phyloP scores from a whole-genome alignment of 2,113 vertebrate species.

The Perca fluviatilis region DNA sequence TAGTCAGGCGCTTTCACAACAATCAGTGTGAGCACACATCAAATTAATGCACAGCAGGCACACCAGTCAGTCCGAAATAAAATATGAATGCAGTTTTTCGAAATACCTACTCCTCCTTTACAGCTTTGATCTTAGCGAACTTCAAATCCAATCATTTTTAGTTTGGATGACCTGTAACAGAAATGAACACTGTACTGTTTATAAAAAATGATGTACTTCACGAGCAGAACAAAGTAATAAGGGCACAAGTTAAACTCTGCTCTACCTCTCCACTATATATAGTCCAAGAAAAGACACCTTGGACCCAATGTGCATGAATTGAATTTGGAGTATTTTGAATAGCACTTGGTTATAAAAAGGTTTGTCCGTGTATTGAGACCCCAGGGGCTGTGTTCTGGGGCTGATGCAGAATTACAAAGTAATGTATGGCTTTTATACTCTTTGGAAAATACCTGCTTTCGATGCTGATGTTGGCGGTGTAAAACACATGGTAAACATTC shows the following conservation, averaged over 20 bases:
- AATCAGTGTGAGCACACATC: constrained; percentile 23
- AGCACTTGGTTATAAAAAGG: neutral
- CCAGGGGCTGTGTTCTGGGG: constrained; percentile 3
- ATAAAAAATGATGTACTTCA: neutral
- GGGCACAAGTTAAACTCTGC: neutral
- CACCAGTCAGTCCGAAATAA: constrained; percentile 20
- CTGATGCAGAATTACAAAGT: constrained; percentile 1
- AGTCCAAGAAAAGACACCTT: neutral
- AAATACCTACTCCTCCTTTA: neutral
- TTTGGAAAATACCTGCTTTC: neutral
- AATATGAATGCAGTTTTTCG: constrained; percentile 34
- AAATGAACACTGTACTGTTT: neutral
- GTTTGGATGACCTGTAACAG: neutral
- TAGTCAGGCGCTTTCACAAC: constrained; percentile 13
- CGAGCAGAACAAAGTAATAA: neutral
- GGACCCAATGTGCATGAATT: neutral
- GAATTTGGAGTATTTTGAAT: constrained; percentile 14
- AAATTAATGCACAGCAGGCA: constrained; percentile 11
- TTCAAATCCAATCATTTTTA: constrained; percentile 1
- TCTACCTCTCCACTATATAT: neutral
- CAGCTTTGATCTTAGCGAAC: constrained; percentile 28
- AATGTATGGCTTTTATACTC: constrained; percentile 20
- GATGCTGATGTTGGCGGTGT: neutral
- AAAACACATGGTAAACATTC: neutral
- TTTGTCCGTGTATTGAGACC: neutral